Conservation (phyloP, 2,113 vertebrate genomes). For the Acrocephalus kingi region DNA sequence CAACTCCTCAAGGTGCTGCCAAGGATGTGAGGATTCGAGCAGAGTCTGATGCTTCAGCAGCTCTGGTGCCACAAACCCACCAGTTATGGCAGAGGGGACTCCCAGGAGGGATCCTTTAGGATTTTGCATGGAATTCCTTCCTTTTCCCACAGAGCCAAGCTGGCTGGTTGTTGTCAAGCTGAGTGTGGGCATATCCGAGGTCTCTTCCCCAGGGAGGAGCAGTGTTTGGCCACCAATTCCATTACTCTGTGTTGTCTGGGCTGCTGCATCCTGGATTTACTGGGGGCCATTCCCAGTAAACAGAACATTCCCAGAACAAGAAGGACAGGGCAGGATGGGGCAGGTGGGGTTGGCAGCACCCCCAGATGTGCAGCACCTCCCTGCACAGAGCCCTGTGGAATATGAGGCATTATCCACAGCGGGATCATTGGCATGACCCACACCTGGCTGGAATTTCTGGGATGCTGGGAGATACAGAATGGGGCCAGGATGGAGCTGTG, state of each 20-base stretch:
- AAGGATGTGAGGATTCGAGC: background rate
- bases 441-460: background rate
- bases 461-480: background rate
- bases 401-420: rapidly evolving
- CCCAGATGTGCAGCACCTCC: background rate
- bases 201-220: background rate
- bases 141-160: background rate
- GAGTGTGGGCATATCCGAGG: background rate
- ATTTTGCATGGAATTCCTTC: background rate
- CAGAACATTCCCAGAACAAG: too few relatives aligned
- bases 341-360: rapidly evolving
- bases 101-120: background rate
- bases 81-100: background rate
- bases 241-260: rapidly evolving
- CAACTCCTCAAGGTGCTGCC: background rate
- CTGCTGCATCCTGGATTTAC: background rate
- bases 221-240: background rate
- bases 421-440: rapidly evolving
- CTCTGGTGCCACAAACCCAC: background rate
- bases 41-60: background rate
- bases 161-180: rapidly evolving
- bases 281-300: background rate
- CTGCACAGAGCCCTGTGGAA: background rate
- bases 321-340: background rate
- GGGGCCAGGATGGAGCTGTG: background rate